phyloP scores from a whole-genome alignment of 2,888 invertebrate species.

The Camponotus fellah region DNA sequence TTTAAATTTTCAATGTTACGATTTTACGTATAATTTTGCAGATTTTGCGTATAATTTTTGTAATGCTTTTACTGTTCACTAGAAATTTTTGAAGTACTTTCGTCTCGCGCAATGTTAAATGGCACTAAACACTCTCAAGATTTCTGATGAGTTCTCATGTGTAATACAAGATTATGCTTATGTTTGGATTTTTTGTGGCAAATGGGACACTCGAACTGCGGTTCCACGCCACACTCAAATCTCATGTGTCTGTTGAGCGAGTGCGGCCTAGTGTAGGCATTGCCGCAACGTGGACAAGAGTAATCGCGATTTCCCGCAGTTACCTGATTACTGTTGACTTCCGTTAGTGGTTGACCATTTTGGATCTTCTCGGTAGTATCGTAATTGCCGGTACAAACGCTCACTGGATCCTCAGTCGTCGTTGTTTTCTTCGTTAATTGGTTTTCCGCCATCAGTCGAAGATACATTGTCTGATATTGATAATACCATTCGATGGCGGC shows the following conservation, averaged over 20 bases:
- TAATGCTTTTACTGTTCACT: neutral
- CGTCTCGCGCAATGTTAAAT: constrained; percentile 2
- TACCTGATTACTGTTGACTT: constrained; percentile 46
- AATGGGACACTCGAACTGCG: constrained; percentile 88
- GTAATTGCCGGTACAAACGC: neutral
- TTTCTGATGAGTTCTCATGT: constrained; percentile 86
- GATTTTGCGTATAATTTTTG: neutral
- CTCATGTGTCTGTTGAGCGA: constrained; percentile 88
- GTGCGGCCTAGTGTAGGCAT: constrained; percentile 88
- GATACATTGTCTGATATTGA: constrained; percentile 79
- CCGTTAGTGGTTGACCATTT: constrained; percentile 10
- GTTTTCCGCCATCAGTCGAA: constrained; percentile 78
- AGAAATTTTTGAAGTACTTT: neutral
- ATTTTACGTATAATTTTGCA: neutral
- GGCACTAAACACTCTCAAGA: constrained; percentile 62
- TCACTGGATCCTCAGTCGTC: constrained; percentile 2
- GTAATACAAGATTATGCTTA: constrained; percentile 87
- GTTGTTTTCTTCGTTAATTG: constrained; percentile 64
- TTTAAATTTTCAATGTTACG: neutral
- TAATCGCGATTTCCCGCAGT: constrained; percentile 67
- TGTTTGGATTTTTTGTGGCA: constrained; percentile 89
- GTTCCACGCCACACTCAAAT: constrained; percentile 89
- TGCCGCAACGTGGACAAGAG: constrained; percentile 88
- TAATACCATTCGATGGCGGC: constrained; percentile 80
- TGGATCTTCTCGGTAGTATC: constrained; percentile 27